Evolutionary conservation across 1,140 invertebrate genomes (phyloP).

Genomic region (Paraescarpia echinospica): DNA sequence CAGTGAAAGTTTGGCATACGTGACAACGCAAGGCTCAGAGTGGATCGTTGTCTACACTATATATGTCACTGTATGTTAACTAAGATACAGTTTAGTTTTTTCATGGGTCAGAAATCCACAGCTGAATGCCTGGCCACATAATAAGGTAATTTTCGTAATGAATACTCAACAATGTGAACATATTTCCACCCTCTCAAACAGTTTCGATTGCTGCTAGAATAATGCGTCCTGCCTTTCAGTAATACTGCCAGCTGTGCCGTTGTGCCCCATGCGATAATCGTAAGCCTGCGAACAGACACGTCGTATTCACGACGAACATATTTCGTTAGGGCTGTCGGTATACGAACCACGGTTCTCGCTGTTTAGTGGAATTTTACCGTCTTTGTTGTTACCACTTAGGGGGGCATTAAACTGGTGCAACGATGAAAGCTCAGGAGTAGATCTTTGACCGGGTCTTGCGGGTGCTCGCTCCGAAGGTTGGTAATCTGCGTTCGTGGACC

Average conservation of each 20-base stretch:
- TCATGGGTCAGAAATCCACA: background rate
- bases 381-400: background rate
- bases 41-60: no score
- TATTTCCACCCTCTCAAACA: background rate
- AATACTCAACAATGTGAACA: background rate
- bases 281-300: background rate
- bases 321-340: background rate
- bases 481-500: background rate
- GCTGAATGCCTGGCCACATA: background rate
- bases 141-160: background rate
- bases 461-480: background rate
- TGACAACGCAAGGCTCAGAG: no score
- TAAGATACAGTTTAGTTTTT: no score
- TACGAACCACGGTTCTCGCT: background rate
- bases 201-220: background rate
- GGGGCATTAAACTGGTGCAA: background rate
- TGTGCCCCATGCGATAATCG: background rate
- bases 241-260: background rate
- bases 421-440: background rate
- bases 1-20: no score
- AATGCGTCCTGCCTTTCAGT: background rate
- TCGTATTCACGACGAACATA: background rate
- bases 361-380: background rate
- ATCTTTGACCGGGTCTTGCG: background rate
- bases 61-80: no score